A percentile compares a stretch with the other conserved stretches of the same genome.
phyloP scores from a whole-genome alignment of 2,888 invertebrate species.

The Orthosia cruda region DNA sequence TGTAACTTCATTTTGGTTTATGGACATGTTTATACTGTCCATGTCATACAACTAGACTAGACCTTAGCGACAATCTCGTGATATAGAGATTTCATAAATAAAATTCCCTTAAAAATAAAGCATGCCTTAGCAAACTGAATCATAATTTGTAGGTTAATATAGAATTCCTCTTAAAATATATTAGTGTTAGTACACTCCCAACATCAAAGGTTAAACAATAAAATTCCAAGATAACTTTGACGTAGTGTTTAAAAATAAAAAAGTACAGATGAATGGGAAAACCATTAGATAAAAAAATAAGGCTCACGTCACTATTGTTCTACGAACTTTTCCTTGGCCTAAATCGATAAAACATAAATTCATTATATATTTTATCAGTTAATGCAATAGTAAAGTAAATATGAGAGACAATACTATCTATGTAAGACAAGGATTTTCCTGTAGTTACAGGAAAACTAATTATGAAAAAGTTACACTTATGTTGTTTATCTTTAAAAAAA shows the following conservation, averaged over 20 bases:
- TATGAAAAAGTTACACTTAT: slow-evolving; percentile 1
- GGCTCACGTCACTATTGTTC: slow-evolving; percentile 24
- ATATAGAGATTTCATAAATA: not conserved
- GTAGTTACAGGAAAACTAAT: slow-evolving; percentile 15
- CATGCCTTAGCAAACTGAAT: not conserved
- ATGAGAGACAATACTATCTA: slow-evolving; percentile 4
- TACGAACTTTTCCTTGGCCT: slow-evolving; percentile 38
- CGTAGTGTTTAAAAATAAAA: not conserved
- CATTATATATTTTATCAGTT: slow-evolving; percentile 34
- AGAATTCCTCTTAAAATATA: slow-evolving; percentile 10
- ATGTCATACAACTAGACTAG: slow-evolving; percentile 15
- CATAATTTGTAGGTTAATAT: not conserved
- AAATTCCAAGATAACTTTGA: slow-evolving; percentile 18
- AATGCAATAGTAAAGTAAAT: slow-evolving; percentile 10
- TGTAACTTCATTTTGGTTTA: not conserved
- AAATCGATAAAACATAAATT: slow-evolving; percentile 30
- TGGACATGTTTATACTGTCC: not conserved
- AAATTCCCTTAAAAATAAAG: not conserved
- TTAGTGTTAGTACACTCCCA: slow-evolving; percentile 20
- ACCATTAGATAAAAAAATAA: slow-evolving; percentile 14
- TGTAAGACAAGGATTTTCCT: slow-evolving; percentile 15
- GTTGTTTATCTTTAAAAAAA: not conserved
- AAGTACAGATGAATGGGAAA: slow-evolving; percentile 19
- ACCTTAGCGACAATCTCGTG: not conserved
- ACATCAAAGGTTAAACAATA: slow-evolving; percentile 15